Base-by-base conservation (phyloP, 37 sponge, comb jelly and placozoan genomes). In the Amphimedon queenslandica region DNA sequence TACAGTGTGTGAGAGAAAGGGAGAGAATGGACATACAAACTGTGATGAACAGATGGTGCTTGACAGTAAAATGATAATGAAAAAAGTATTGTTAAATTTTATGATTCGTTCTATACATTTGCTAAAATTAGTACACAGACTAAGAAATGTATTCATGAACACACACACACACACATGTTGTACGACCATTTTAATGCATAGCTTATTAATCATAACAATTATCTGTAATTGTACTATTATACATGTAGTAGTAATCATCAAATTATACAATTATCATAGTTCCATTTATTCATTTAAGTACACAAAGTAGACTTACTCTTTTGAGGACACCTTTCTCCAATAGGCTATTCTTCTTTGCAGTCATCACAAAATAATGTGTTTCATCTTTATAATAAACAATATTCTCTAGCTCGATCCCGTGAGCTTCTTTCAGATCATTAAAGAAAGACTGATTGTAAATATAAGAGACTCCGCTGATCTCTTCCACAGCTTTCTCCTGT, bases 321-420 rank as follows among this genome's bases (percentile, higher is more conserved):
- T 90, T 93, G 10, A 96, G 73, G 25, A 96, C 97, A 56, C 79
- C 79, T 56, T 84, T 92, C 28, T 64, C 58, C 30, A 96, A 66
- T 51, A 96, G 71, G 57, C 84, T 87, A 27, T 66, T 71, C 71
- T 90, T 93, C 76, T 90, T 89, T 55, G 93, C 88, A 20, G 93
- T 93, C 97, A 96, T 96, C 31, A 96, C 97, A 73, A 96, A 90
- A 77, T 96, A 96, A 73, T 96, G 97, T 0, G 97, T 96, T 77
- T 96, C 94, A 57, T 93, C 93, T 78, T 90, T 89, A 73, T 92
- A 96, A 73, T 96, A 96, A 23, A 96, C 97, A 21, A 96, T 89
- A 53, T 96, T 96, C 87, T 96, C 97, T 78, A 96, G 63, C 28
- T 78, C 87, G 6, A 96, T 96, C 0, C 86, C 88, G 18, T 78